Percentiles rank a stretch among this genome's conserved stretches.
Conservation (phyloP, 2,797 vertebrate species). For the Ambastaia sidthimunki region DNA sequence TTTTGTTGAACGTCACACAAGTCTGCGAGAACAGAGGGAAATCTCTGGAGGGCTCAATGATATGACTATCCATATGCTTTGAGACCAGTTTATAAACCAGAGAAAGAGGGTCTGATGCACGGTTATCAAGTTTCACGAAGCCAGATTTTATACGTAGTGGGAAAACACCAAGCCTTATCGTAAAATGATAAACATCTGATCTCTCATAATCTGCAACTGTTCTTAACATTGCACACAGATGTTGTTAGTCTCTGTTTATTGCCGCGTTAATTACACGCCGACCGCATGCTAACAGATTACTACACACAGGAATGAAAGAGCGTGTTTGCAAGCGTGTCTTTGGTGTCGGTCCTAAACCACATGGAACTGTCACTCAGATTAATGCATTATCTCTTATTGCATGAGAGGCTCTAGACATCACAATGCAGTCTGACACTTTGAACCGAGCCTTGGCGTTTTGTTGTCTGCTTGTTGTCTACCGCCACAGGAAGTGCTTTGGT, state of each 20-base stretch:
- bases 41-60: slow-evolving; percentile 28
- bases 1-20: slow-evolving; percentile 28
- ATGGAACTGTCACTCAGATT: slow-evolving; percentile 51
- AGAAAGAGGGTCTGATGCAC: slow-evolving; percentile 1
- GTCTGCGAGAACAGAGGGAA: slow-evolving; percentile 13
- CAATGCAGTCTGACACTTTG: slow-evolving; percentile 32
- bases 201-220: slow-evolving; percentile 48
- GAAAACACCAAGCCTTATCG: slow-evolving; percentile 42
- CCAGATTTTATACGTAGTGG: slow-evolving; percentile 22
- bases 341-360: slow-evolving; percentile 44
- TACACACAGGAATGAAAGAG: slow-evolving; percentile 38
- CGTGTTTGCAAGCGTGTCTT: slow-evolving; percentile 32
- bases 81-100: slow-evolving; percentile 33
- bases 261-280: slow-evolving; percentile 50
- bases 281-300: slow-evolving; percentile 56
- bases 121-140: slow-evolving; percentile 28
- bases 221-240: slow-evolving; percentile 53
- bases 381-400: slow-evolving; percentile 51
- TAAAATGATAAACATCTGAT: slow-evolving; percentile 58
- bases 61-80: slow-evolving; percentile 24
- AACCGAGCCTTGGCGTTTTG: slow-evolving; percentile 17
- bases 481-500: slow-evolving; percentile 52
- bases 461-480: slow-evolving; percentile 45
- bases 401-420: slow-evolving; percentile 17
- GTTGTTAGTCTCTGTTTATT: slow-evolving; percentile 58